Conservation (phyloP, 1,140 invertebrate genomes). For the Bicyclus anynana region DNA sequence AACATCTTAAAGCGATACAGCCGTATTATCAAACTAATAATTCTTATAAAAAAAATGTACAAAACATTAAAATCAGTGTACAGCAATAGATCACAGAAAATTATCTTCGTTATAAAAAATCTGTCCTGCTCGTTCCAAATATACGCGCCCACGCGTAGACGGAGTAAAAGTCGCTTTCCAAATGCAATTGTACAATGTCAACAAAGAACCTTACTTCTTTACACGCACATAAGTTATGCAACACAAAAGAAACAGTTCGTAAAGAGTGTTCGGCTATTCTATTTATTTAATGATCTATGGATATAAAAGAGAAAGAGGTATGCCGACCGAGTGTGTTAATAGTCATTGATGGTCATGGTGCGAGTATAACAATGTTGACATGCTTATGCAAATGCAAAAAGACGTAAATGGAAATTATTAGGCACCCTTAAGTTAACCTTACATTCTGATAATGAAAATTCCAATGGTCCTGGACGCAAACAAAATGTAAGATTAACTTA, state of each 20-base stretch:
- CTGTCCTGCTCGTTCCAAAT: slow-evolving; percentile 47
- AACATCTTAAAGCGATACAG: neutral
- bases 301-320: neutral
- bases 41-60: slow-evolving; percentile 10
- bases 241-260: slow-evolving; percentile 8
- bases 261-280: neutral
- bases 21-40: slow-evolving; percentile 2
- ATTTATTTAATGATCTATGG: slow-evolving; percentile 1
- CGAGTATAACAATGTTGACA: no score
- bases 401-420: no score
- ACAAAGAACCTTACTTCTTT: slow-evolving; percentile 43
- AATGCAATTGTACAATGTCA: slow-evolving; percentile 41
- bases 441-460: no score
- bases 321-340: neutral
- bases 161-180: slow-evolving; percentile 64
- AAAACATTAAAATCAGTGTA: slow-evolving; percentile 27
- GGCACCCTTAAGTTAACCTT: no score
- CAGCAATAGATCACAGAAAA: slow-evolving; percentile 43
- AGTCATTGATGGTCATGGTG: no score
- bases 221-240: slow-evolving; percentile 18
- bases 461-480: no score
- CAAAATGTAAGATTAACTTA: no score
- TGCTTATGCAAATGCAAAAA: no score
- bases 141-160: slow-evolving; percentile 50
- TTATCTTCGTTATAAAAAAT: slow-evolving; percentile 44